Evolutionary conservation across 2,797 vertebrate species (phyloP).

Genomic region (Clarias laeviceps): DNA sequence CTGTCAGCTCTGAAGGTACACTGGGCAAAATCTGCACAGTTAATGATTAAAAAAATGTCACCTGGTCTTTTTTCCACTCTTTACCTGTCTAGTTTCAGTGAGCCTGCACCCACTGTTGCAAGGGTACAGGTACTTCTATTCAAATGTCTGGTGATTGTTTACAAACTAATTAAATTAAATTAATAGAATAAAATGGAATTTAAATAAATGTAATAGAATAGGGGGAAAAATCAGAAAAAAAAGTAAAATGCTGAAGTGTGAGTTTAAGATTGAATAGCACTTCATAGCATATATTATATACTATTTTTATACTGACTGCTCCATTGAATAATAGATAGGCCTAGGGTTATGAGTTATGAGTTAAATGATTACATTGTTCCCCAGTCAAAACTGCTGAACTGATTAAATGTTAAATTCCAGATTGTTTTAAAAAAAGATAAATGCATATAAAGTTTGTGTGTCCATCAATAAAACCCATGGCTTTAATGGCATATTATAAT

Average conservation of each 20-base stretch:
- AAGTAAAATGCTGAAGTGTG: not conserved
- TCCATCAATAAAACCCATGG: not conserved
- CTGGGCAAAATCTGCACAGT: not conserved
- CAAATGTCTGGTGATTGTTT: not conserved
- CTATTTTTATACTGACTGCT: not conserved
- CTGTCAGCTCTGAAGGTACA: not conserved
- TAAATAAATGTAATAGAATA: not conserved
- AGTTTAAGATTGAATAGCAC: not conserved
- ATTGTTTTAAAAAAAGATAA: not conserved
- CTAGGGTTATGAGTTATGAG: not conserved
- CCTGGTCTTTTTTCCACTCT: not conserved
- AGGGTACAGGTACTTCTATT: not conserved
- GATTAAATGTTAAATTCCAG: not conserved
- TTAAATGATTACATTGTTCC: not conserved
- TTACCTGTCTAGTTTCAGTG: not conserved
- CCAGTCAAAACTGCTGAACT: not conserved
- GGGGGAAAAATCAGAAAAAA: too few species aligned
- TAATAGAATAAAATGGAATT: not conserved
- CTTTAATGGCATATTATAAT: not conserved
- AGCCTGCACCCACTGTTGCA: not conserved
- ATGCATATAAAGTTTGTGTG: not conserved
- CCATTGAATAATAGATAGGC: not conserved
- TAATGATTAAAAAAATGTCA: not conserved
- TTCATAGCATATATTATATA: not conserved
- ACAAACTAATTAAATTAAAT: not conserved